Conservation (phyloP, 1,140 invertebrate genomes). For the Meloidogyne exigua region DNA sequence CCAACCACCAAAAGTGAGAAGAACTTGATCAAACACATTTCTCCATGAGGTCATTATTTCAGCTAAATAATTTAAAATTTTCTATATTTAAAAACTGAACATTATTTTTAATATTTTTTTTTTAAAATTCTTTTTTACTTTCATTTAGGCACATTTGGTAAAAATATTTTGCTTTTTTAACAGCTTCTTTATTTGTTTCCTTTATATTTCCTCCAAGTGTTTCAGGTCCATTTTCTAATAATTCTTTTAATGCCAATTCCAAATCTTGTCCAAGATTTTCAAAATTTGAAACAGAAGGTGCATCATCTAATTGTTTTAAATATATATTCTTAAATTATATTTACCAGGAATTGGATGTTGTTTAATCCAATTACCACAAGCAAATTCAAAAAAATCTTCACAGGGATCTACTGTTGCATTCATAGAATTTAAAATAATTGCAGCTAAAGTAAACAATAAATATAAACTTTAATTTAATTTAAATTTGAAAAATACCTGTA, state of each 20-base stretch:
- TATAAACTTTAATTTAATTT: conserved; percentile 8
- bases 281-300: conserved; percentile 63
- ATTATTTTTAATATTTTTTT: not conserved
- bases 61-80: conserved; percentile 25
- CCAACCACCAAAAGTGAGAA: conserved; percentile 58
- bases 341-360: conserved; percentile 63
- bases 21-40: conserved; percentile 55
- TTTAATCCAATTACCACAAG: conserved; percentile 68
- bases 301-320: conserved; percentile 48
- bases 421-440: conserved; percentile 64
- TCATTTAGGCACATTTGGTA: conserved; percentile 64
- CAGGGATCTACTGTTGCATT: conserved; percentile 67
- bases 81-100: no score
- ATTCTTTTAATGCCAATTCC: conserved; percentile 60
- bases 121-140: conserved; percentile 49
- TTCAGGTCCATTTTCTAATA: conserved; percentile 50
- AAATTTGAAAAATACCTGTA: conserved; percentile 34
- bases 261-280: conserved; percentile 62
- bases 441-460: conserved; percentile 44
- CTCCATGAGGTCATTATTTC: conserved; percentile 58
- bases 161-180: conserved; percentile 62
- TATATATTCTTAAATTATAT: not conserved
- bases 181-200: conserved; percentile 55
- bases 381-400: conserved; percentile 69
- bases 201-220: conserved; percentile 7